Base-by-base conservation (phyloP, 2,797 vertebrate genomes). In the Sebastolobus altivelis region DNA sequence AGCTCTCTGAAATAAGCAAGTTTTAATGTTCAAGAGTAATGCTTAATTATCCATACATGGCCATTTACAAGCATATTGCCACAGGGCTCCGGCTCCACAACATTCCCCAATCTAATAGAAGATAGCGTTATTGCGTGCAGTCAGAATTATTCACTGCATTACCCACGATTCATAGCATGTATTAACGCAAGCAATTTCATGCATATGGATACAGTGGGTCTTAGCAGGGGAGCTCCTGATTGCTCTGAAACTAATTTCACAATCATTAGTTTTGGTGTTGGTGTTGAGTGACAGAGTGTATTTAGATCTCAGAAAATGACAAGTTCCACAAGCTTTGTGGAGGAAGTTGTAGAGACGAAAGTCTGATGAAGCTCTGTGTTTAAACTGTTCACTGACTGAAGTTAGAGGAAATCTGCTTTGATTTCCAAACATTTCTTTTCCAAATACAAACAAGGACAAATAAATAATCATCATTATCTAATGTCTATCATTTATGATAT, bases 211-310 rank as follows among this genome's bases (percentile, higher is more conserved):
- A 98, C 97, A 98, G 97, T 97, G 96, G 96, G 96, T 97, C 97
- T 97, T 97, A 97, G 97, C 96, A 96, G 96, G 97, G 96, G 93
- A 96, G 96, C 95, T 96, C 96, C 96, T 98, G 97, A 98, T 97
- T 97, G 97, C 97, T 96, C 96, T 96, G 96, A 98, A 98, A 98
- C 97, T 98, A 98, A 99, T 99, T 98, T 99, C 97, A 99, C 98
- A 97, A 99, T 99, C 97, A 98, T 99, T 99, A 99, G 97, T 98
- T 99, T 95, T 94, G 97, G 96, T 77, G 91, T 85, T 86, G 89
- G 79, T 72, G 91, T 52, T 93, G 92, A 93, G 82, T 92, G 88
- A 94, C 89, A 76, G 77, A 88, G 75, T 89, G 91, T 85, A 89
- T 90, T 94, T 89, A 91, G 83, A 88, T 92, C 80, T 84, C 52